Conservation (phyloP, 2,797 vertebrate genomes). For the Podarcis siculus region DNA sequence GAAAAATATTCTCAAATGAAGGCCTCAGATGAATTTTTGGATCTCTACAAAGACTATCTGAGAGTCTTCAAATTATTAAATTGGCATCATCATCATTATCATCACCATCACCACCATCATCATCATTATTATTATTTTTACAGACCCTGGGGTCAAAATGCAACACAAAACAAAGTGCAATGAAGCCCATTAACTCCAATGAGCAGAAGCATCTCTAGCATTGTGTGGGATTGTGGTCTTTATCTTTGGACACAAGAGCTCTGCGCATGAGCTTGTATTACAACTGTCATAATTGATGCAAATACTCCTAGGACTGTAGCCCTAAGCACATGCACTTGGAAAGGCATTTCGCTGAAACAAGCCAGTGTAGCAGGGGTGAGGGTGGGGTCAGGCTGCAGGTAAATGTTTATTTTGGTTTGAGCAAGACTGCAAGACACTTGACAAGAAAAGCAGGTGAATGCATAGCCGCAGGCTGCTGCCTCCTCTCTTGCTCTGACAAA, state of each 20-base stretch:
- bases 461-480: not conserved
- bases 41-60: not conserved
- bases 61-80: not conserved
- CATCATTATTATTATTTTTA: not conserved
- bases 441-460: not conserved
- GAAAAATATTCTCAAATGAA: slow-evolving; percentile 6
- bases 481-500: not conserved
- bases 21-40: not conserved
- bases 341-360: not conserved
- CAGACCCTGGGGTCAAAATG: not conserved
- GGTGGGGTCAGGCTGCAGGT: not conserved
- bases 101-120: too few species aligned
- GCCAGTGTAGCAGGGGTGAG: not conserved
- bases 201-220: not conserved
- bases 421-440: not conserved
- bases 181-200: not conserved
- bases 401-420: not conserved
- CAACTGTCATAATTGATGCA: not conserved
- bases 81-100: not conserved
- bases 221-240: not conserved
- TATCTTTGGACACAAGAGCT: not conserved
- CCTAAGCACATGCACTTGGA: not conserved
- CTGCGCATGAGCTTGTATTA: not conserved
- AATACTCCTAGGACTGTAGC: not conserved
- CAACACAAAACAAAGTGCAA: not conserved